Evolutionary conservation across 2,888 invertebrate genomes (phyloP), one percentile per base, ranked within the genome.

Genomic region (Oasisia sp.): DNA sequence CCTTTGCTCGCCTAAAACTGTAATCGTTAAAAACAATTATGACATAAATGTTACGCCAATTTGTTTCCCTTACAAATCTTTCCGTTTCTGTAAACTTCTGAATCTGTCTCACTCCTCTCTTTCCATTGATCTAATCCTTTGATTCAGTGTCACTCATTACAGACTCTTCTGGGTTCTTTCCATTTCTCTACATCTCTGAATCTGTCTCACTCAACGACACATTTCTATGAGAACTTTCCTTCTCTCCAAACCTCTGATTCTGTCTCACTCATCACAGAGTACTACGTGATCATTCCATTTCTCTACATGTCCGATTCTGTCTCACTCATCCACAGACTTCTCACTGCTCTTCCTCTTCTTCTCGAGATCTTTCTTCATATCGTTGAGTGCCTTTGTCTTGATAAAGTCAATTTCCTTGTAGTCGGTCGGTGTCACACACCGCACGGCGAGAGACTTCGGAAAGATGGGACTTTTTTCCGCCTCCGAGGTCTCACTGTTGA

Each of bases 321-420:
- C 74, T 74, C 74, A 90, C 90, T 93, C 90, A 58, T 92, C 92
- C 44, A 91, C 91, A 45, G 91, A 91, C 56, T 91, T 91, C 90
- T 93, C 74, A n/a, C 74, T 74, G 74, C 74, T 74, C 74, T 74
- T 94, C 32, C 93, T 45, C 92, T 93, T 92, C 89, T 92, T 97
- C 58, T 94, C 94, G 0, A 98, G 97, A 95, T 98, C 98, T 95
- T 98, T 98, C 92, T 98, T 97, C 89, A 98, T 98, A 93, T 98
- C 97, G 96, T 98, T 98, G 95, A 99, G 98, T 9, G 99, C 99
- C 96, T 98, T 98, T 0, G 99, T 99, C 97, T 98, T 99, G 92
- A 98, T 97, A 97, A 99, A 99, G 97, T 99, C 99, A 0, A 99
- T 98, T 0, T 98, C 98, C 96, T 98, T 98, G 96, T 99, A 99